Conservation (phyloP, 1,140 invertebrate species). For the Halesus radiatus region DNA sequence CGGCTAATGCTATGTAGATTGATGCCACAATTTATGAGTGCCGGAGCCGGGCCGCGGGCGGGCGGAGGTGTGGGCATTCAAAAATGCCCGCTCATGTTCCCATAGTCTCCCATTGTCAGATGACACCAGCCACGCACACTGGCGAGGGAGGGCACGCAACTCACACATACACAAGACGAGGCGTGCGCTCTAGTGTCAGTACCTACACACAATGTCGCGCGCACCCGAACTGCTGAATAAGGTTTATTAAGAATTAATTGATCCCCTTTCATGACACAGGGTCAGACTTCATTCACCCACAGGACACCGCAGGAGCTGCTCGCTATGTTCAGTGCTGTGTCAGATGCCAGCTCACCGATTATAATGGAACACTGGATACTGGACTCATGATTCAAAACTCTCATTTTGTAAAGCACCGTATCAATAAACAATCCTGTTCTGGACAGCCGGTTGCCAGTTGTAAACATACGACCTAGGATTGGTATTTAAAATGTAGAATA, state of each 20-base stretch:
- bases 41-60: neutral
- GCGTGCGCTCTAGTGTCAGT: neutral
- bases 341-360: neutral
- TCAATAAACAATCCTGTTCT: too few species aligned
- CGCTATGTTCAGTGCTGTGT: neutral
- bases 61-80: conserved; percentile 11
- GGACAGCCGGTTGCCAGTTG: too few species aligned
- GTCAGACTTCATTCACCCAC: neutral
- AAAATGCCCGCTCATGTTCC: conserved; percentile 25
- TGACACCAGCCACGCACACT: neutral
- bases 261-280: neutral
- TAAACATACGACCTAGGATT: too few species aligned
- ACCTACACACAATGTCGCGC: too few species aligned
- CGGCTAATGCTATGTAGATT: conserved; percentile 18
- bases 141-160: neutral
- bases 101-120: conserved; percentile 8
- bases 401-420: neutral
- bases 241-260: conserved; percentile 14
- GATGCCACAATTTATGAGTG: conserved; percentile 2
- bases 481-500: too few species aligned
- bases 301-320: neutral
- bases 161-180: neutral
- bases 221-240: neutral
- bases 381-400: neutral
- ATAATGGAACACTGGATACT: neutral